Conservation (phyloP, 2,113 vertebrate species). For the Otocyon megalotis region DNA sequence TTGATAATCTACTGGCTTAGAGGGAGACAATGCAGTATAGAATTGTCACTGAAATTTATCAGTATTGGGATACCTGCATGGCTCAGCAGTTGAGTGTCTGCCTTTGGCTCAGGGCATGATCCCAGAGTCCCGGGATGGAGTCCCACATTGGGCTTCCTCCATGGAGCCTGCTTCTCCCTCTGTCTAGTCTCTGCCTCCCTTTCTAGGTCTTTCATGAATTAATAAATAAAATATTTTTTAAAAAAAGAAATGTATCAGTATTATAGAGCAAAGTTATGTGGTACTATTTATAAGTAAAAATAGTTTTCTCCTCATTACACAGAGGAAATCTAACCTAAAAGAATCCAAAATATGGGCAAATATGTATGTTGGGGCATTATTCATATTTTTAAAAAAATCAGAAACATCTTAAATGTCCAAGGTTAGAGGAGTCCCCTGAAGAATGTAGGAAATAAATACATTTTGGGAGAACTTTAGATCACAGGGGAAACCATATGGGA, state of each 20-base stretch:
- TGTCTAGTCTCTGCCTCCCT: too few relatives aligned
- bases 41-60: background rate
- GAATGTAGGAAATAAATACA: background rate
- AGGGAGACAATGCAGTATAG: background rate
- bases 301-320: constrained; percentile 1
- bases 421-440: background rate
- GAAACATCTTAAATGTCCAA: background rate
- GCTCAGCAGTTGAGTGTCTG: too few relatives aligned
- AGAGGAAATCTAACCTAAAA: background rate
- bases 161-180: too few relatives aligned
- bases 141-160: too few relatives aligned
- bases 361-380: background rate
- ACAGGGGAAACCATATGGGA: background rate
- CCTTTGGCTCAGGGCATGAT: too few relatives aligned
- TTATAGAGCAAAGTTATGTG: background rate
- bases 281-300: background rate
- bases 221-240: too few relatives aligned
- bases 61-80: background rate
- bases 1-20: background rate
- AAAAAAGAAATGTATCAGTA: background rate
- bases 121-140: too few relatives aligned
- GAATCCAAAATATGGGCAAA: background rate
- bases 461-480: background rate
- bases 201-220: too few relatives aligned
- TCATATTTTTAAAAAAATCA: background rate